Conservation (phyloP, 2,797 vertebrate genomes). For the Muraenolepis orangiensis region DNA sequence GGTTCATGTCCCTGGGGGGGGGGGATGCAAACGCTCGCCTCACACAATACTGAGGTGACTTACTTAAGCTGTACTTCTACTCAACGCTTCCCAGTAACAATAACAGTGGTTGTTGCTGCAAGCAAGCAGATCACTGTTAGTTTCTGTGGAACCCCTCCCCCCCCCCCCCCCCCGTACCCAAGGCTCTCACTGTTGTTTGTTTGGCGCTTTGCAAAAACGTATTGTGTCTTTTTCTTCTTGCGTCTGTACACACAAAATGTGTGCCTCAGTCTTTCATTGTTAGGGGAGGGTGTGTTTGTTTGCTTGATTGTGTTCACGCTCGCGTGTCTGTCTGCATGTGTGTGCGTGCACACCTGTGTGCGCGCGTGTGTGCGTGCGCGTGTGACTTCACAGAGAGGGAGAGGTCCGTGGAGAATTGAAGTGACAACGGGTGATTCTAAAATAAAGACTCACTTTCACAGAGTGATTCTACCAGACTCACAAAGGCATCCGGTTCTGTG, state of each 20-base stretch:
- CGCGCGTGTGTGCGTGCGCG: constrained; percentile 9
- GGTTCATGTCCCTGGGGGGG: too few species aligned
- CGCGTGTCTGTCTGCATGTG: background rate
- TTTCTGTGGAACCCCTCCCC: background rate
- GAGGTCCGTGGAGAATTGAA: constrained; percentile 56
- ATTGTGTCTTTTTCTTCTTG: background rate
- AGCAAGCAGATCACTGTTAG: constrained; percentile 11
- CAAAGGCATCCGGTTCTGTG: background rate
- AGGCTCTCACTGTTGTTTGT: background rate
- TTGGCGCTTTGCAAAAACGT: background rate
- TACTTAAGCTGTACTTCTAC: constrained; percentile 18
- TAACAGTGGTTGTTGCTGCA: constrained; percentile 4
- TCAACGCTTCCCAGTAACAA: background rate
- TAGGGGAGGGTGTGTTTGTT: background rate
- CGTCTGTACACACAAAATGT: background rate
- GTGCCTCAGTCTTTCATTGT: background rate
- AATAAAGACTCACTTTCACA: constrained; percentile 56
- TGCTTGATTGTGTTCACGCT: background rate
- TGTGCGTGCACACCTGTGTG: constrained; percentile 18
- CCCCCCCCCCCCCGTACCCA: background rate
- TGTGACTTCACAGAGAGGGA: background rate
- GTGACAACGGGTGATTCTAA: constrained; percentile 68
- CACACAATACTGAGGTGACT: background rate
- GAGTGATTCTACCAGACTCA: constrained; percentile 28
- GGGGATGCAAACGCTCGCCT: too few species aligned